These are phyloP conservation scores for Torymus tubicola DNA, from an alignment of 2,888 invertebrate species.

Conservation along the genomic window DNA sequence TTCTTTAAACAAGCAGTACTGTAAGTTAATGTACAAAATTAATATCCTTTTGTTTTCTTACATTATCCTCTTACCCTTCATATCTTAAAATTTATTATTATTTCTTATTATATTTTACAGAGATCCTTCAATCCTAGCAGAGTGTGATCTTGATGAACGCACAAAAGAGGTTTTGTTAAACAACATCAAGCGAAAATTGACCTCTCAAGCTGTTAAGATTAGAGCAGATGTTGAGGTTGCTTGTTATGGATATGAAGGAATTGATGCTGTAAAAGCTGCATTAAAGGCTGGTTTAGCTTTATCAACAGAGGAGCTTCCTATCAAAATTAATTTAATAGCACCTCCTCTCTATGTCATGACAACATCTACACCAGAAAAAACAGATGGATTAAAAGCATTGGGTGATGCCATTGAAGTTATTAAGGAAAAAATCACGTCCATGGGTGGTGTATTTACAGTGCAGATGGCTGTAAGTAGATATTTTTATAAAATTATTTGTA, in stretches of 20 bases:
- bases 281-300: conserved; percentile 92
- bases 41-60: too few relatives aligned
- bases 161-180: conserved; percentile 94
- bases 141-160: conserved; percentile 94
- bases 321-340: conserved; percentile 99
- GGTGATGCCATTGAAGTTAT: conserved; percentile 94
- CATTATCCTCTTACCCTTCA: not conserved
- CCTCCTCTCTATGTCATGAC: conserved; percentile 99
- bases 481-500: not conserved
- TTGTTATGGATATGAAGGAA: conserved; percentile 98
- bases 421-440: conserved; percentile 86
- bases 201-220: conserved; percentile 98
- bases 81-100: conserved; percentile 11
- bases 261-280: conserved; percentile 97
- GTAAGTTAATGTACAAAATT: conserved; percentile 80
- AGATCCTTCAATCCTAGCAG: conserved; percentile 95
- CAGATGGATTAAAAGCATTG: conserved; percentile 93
- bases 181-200: conserved; percentile 96
- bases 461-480: conserved; percentile 90
- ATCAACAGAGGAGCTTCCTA: conserved; percentile 95
- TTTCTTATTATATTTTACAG: conserved; percentile 77
- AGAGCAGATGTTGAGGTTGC: conserved; percentile 95
- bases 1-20: conserved; percentile 98
- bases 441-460: conserved; percentile 95
- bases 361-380: conserved; percentile 97